A percentile compares a stretch with the other conserved stretches of the same genome.
Conservation (phyloP, 2,888 invertebrate species). For the Eupithecia dodoneata region DNA sequence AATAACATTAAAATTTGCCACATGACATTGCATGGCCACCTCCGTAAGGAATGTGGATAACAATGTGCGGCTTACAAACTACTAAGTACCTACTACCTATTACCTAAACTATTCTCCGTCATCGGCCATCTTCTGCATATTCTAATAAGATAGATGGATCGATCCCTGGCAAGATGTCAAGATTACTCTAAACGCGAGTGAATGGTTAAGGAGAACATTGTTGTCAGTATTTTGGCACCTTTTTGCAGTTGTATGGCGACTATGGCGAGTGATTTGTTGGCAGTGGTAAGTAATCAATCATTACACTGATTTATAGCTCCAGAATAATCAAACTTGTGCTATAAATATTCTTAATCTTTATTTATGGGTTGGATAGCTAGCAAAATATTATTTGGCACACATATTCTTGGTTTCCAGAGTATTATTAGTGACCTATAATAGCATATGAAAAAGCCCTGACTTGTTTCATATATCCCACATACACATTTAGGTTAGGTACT, state of each 20-base stretch:
- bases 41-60: no score
- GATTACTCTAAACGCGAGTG: conserved; percentile 27
- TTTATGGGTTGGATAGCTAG: conserved; percentile 10
- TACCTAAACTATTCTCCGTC: no score
- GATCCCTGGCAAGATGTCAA: conserved; percentile 27
- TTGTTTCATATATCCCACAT: background rate
- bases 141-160: conserved; percentile 26
- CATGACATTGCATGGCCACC: no score
- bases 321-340: conserved; percentile 8
- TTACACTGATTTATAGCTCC: conserved; percentile 18
- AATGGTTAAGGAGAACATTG: conserved; percentile 6
- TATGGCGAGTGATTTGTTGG: conserved; percentile 23
- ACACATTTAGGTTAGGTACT: background rate
- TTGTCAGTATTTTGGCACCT: conserved; percentile 35
- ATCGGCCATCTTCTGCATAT: background rate
- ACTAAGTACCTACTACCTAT: no score
- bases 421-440: background rate
- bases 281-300: conserved; percentile 23
- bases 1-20: no score
- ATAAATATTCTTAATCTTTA: conserved; percentile 14
- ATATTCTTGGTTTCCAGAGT: background rate
- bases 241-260: conserved; percentile 10
- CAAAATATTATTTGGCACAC: background rate
- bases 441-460: background rate
- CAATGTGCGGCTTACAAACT: no score